Percentiles rank a stretch among this genome's conserved stretches.
phyloP scores from a whole-genome alignment of 2,888 invertebrate species.

The Chrysolina americana region DNA sequence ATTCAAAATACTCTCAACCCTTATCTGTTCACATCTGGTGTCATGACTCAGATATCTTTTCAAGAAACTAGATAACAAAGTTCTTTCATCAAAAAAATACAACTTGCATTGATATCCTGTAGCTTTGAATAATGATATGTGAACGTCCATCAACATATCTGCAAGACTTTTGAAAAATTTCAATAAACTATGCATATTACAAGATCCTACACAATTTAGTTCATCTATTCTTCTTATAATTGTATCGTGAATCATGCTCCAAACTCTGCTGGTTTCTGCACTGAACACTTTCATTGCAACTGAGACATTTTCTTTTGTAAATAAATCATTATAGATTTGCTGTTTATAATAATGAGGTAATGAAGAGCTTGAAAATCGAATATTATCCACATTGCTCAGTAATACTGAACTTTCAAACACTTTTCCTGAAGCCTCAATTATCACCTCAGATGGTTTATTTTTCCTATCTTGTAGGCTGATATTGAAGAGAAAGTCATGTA shows the following conservation, averaged over 20 bases:
- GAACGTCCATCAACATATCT: conserved; percentile 45
- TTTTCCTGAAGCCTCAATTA: conserved; percentile 34
- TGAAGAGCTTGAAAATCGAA: conserved; percentile 40
- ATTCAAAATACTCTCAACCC: conserved; percentile 40
- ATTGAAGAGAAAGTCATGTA: conserved; percentile 41
- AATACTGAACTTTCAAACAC: conserved; percentile 14
- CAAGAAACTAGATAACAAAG: conserved; percentile 44
- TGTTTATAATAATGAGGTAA: conserved; percentile 44
- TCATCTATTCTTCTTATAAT: conserved; percentile 39
- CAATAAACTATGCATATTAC: conserved; percentile 35
- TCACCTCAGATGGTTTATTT: conserved; percentile 36
- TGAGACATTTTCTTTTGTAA: conserved; percentile 32
- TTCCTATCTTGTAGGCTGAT: conserved; percentile 29
- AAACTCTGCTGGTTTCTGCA: conserved; percentile 44
- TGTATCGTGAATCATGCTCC: conserved; percentile 49
- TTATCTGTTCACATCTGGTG: conserved; percentile 42
- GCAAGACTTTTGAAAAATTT: conserved; percentile 42
- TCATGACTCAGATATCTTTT: conserved; percentile 50
- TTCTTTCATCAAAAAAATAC: conserved; percentile 52
- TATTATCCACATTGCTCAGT: conserved; percentile 29
- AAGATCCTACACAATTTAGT: conserved; percentile 33
- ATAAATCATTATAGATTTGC: conserved; percentile 47
- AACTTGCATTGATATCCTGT: conserved; percentile 37
- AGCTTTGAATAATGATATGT: conserved; percentile 42
- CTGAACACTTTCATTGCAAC: conserved; percentile 45